Evolutionary conservation across 64 coral and sea anemone genomes (phyloP).

Genomic region (Dendrophyllia cribrosa): DNA sequence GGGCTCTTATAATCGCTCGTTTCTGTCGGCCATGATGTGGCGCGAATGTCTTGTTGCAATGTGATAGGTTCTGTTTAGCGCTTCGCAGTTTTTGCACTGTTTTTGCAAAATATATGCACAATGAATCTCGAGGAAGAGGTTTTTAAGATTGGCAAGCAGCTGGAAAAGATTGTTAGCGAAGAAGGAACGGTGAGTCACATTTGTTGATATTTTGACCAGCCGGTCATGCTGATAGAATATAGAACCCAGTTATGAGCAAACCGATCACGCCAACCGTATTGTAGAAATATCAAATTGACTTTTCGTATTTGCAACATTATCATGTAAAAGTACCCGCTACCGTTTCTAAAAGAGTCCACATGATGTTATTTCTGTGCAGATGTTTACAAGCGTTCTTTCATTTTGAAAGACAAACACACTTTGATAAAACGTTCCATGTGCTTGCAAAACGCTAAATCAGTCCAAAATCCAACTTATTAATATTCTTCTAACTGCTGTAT

Average conservation of each 20-base stretch:
- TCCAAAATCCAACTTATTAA: no score
- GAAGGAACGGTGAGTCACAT: constrained; percentile 66
- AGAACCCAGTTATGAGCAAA: not conserved
- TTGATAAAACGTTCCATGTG: not conserved
- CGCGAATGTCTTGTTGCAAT: not conserved
- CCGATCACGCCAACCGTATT: no score
- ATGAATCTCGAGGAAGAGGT: constrained; percentile 83
- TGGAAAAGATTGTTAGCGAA: constrained; percentile 82
- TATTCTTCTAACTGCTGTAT: no score
- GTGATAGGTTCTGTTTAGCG: not conserved
- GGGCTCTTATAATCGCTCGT: not conserved
- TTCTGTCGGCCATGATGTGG: constrained; percentile 24
- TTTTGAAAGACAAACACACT: not conserved
- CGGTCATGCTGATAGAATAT: not conserved
- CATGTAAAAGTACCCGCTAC: not conserved
- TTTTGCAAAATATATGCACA: not conserved
- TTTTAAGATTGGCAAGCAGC: constrained; percentile 73
- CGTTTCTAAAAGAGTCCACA: not conserved
- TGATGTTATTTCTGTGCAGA: no score
- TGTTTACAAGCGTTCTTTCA: not conserved
- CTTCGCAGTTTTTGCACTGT: not conserved
- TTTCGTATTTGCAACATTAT: not conserved
- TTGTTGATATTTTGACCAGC: constrained; percentile 1
- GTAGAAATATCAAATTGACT: no score
- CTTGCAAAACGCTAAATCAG: not conserved